These are phyloP conservation scores for Galagoides demidoff DNA, from an alignment of 2,797 vertebrate genomes.

Conservation along the genomic window DNA sequence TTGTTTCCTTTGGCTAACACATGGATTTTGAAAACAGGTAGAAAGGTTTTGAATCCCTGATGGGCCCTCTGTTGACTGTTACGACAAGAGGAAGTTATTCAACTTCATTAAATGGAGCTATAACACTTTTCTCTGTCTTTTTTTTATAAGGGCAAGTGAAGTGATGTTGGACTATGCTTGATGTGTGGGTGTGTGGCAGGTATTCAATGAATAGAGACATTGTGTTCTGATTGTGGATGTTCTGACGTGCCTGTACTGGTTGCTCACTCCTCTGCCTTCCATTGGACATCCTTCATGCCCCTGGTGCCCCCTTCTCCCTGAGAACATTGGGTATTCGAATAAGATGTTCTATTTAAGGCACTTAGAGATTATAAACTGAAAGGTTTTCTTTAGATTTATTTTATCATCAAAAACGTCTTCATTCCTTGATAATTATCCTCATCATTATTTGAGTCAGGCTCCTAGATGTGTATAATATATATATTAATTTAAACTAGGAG, in stretches of 20 bases:
- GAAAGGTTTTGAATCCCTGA: neutral
- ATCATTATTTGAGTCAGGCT: neutral
- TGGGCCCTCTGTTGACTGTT: neutral
- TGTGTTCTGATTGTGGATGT: neutral
- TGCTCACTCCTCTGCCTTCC: neutral
- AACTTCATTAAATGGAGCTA: neutral
- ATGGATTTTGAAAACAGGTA: neutral
- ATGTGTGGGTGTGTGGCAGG: neutral
- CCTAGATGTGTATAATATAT: neutral
- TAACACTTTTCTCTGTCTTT: neutral
- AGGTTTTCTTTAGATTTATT: neutral
- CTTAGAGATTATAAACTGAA: neutral
- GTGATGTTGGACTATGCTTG: neutral
- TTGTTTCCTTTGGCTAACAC: neutral
- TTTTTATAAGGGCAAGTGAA: conserved; percentile 1
- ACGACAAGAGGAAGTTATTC: neutral
- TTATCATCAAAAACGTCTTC: conserved; percentile 11
- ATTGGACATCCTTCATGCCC: neutral
- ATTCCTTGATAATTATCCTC: neutral
- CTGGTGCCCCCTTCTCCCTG: neutral
- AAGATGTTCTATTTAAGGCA: neutral
- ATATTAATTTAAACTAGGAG: neutral
- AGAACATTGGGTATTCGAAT: neutral
- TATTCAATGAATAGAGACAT: neutral
- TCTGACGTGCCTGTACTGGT: neutral